Evolutionary conservation across 64 coral and sea anemone genomes (phyloP).

Genomic region (Trachythela sp.): DNA sequence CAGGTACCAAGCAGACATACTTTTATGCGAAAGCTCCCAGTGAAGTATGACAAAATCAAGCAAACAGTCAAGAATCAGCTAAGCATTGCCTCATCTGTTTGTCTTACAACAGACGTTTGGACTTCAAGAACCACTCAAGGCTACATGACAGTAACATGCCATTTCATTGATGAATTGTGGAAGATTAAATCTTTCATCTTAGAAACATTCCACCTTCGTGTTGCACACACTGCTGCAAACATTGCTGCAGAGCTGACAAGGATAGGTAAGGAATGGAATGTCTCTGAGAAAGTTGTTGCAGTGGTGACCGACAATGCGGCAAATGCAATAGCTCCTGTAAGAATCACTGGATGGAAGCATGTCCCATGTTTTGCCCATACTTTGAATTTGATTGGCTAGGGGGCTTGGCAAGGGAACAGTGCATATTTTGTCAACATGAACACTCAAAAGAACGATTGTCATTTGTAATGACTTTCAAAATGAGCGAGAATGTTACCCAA

Average conservation of each 20-base stretch:
- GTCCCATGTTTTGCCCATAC: conserved; percentile 8
- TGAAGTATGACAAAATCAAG: no score
- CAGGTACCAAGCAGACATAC: no score
- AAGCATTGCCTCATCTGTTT: background rate
- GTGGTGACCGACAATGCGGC: conserved; percentile 6
- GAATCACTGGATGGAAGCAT: background rate
- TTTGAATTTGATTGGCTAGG: no score
- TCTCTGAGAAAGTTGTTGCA: conserved; percentile 11
- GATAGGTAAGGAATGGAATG: background rate
- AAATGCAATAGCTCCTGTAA: background rate
- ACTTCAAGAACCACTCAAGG: background rate
- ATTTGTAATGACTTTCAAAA: conserved; percentile 50
- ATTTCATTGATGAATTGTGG: background rate
- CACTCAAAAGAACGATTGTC: conserved; percentile 54
- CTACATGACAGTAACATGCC: background rate
- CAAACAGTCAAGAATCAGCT: no score
- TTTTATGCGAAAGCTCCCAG: no score
- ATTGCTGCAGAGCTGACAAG: background rate
- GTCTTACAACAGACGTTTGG: conserved; percentile 9
- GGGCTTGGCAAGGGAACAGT: no score
- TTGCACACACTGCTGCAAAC: background rate
- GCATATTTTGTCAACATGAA: no score
- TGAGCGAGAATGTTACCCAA: conserved; percentile 54
- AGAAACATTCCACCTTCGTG: background rate
- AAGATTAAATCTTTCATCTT: conserved; percentile 15